phyloP scores from a whole-genome alignment of 2,888 invertebrate genomes.

The Frankliniella intonsa region DNA sequence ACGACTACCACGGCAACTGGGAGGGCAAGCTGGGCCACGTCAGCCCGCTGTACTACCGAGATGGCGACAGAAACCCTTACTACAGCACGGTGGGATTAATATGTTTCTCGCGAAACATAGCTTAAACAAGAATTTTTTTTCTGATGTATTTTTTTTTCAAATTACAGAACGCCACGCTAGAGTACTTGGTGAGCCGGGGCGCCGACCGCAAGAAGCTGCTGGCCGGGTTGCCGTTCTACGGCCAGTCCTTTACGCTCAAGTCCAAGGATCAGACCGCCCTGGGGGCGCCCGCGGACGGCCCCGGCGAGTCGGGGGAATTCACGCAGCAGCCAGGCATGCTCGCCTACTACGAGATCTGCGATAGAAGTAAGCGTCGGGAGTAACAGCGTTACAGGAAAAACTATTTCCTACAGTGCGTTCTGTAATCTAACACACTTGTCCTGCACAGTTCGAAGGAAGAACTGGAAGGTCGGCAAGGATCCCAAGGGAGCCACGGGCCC shows the following conservation, averaged over 20 bases:
- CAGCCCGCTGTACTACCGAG: constrained; percentile 65
- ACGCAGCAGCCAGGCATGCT: constrained; percentile 81
- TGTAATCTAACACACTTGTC: neutral
- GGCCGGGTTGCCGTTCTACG: constrained; percentile 86
- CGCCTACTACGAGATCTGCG: constrained; percentile 75
- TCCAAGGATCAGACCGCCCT: constrained; percentile 59
- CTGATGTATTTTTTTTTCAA: no score
- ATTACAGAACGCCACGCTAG: constrained; percentile 72
- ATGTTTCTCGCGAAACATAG: neutral
- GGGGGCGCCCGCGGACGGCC: constrained; percentile 69
- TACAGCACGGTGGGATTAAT: constrained; percentile 65
- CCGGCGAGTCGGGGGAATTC: constrained; percentile 78
- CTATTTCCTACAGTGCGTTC: no score
- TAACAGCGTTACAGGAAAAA: no score
- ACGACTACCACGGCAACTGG: constrained; percentile 89
- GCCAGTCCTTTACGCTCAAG: constrained; percentile 68
- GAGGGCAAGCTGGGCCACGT: constrained; percentile 74
- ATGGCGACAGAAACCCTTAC: constrained; percentile 64
- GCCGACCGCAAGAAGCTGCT: constrained; percentile 75
- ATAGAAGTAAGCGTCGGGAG: neutral
- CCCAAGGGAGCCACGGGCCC: constrained; percentile 61
- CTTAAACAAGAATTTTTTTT: constrained; percentile 30
- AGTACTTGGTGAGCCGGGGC: constrained; percentile 84
- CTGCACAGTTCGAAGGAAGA: constrained; percentile 55
- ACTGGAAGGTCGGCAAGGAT: constrained; percentile 62